These are phyloP conservation scores for Tragelaphus strepsiceros DNA, from an alignment of 2,113 vertebrate species.

Conservation along the genomic window DNA sequence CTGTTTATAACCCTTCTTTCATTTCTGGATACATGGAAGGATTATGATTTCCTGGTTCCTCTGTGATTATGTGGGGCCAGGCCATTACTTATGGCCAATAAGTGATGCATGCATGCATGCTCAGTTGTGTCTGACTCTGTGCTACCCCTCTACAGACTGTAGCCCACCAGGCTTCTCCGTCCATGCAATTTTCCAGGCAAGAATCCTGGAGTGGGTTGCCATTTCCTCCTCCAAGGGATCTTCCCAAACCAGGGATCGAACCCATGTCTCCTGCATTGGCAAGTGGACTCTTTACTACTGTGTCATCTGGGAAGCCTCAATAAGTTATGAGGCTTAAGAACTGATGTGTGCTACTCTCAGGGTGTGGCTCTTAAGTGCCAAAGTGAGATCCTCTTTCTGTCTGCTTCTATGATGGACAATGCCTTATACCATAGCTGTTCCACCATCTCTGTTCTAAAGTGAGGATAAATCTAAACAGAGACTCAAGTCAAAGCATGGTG, in stretches of 20 bases:
- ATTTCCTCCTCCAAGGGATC: neutral
- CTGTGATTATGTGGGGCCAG: neutral
- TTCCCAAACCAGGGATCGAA: neutral
- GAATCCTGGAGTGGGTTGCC: neutral
- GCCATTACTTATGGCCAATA: neutral
- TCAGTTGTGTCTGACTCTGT: neutral
- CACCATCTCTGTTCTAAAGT: neutral
- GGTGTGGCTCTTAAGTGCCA: neutral
- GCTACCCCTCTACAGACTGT: neutral
- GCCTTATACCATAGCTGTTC: neutral
- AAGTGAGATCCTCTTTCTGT: neutral
- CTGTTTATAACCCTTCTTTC: neutral
- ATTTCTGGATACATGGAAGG: neutral
- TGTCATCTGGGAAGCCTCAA: neutral
- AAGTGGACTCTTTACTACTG: neutral
- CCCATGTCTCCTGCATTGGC: neutral
- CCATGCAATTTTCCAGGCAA: neutral
- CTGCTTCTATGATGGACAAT: neutral
- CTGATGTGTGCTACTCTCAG: neutral
- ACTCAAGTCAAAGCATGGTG: neutral
- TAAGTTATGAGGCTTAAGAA: neutral
- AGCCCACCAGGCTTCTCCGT: neutral
- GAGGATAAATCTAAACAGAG: neutral
- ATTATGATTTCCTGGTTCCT: neutral
- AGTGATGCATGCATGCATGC: neutral